A percentile compares a stretch with the other conserved stretches of the same genome.
These are phyloP conservation scores for Gymnoscelis rufifasciata DNA, from an alignment of 2,888 invertebrate species.

Conservation along the genomic window DNA sequence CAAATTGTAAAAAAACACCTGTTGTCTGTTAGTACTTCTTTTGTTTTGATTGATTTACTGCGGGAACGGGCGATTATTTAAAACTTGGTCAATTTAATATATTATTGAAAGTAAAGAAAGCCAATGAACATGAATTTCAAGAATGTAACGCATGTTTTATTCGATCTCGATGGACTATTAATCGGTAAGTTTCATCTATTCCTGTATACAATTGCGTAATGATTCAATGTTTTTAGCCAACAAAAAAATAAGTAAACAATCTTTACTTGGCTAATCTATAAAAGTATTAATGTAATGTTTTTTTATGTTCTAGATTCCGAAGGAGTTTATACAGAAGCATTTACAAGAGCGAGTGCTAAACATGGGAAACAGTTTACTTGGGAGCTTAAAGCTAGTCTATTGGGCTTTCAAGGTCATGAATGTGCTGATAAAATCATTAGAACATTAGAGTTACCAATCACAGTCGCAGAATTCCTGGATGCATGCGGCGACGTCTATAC, in stretches of 20 bases:
- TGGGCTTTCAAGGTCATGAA: slow-evolving; percentile 84
- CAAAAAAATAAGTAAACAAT: no score
- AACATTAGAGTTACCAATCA: slow-evolving; percentile 80
- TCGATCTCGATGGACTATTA: slow-evolving; percentile 80
- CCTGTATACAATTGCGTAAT: slow-evolving; percentile 14
- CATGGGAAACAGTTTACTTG: slow-evolving; percentile 88
- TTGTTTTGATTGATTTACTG: no score
- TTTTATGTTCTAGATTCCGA: slow-evolving; percentile 92
- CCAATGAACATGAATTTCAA: slow-evolving; percentile 53
- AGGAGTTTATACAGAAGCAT: slow-evolving; percentile 84
- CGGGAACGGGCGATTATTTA: no score
- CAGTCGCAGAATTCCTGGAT: slow-evolving; percentile 81
- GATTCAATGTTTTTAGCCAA: not conserved
- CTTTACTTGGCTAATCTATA: no score
- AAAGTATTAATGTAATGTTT: not conserved
- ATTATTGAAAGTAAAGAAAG: no score
- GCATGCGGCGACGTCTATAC: slow-evolving; percentile 74
- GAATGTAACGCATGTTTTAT: slow-evolving; percentile 79
- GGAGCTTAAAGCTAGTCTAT: slow-evolving; percentile 84
- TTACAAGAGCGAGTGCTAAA: slow-evolving; percentile 81
- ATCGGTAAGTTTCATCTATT: slow-evolving; percentile 56
- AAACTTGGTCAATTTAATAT: no score
- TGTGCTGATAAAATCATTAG: slow-evolving; percentile 80
- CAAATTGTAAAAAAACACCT: no score
- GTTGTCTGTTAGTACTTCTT: no score